Conservation (phyloP, 2,113 vertebrate genomes). For the Candoia aspera region DNA sequence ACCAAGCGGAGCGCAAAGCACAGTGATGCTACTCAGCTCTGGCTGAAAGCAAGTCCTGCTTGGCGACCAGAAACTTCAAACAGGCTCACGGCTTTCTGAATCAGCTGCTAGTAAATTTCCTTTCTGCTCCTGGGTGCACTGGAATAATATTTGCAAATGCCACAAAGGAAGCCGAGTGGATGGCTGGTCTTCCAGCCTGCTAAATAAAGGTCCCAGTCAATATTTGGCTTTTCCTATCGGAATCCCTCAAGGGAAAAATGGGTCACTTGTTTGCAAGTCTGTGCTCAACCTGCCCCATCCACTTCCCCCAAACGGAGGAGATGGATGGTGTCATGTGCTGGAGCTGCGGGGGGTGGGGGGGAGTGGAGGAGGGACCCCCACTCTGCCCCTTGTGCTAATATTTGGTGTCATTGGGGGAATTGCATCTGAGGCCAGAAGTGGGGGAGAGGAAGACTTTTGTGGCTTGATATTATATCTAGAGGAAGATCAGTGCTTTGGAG, state of each 20-base stretch:
- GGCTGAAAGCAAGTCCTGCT: not conserved
- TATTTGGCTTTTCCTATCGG: not conserved
- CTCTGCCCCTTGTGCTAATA: no score
- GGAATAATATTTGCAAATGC: slow-evolving; percentile 8
- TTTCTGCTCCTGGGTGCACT: not conserved
- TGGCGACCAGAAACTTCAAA: not conserved
- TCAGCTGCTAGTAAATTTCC: slow-evolving; percentile 10
- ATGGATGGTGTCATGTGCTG: not conserved
- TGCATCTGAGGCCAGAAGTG: no score
- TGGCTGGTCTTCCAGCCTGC: not conserved
- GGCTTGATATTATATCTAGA: not conserved
- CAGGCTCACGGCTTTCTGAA: not conserved
- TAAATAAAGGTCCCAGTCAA: slow-evolving; percentile 26
- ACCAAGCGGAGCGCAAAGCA: not conserved
- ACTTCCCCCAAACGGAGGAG: not conserved
- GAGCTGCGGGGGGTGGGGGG: not conserved
- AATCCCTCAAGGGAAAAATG: not conserved
- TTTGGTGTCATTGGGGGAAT: no score
- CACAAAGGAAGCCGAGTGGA: not conserved
- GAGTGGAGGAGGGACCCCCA: not conserved
- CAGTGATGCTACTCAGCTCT: not conserved
- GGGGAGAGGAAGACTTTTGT: no score
- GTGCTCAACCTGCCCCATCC: not conserved
- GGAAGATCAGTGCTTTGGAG: no score
- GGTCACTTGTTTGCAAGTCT: not conserved